Evolutionary conservation across 2,797 vertebrate genomes (phyloP).

Genomic region (Parauchenoglanis ngamensis): DNA sequence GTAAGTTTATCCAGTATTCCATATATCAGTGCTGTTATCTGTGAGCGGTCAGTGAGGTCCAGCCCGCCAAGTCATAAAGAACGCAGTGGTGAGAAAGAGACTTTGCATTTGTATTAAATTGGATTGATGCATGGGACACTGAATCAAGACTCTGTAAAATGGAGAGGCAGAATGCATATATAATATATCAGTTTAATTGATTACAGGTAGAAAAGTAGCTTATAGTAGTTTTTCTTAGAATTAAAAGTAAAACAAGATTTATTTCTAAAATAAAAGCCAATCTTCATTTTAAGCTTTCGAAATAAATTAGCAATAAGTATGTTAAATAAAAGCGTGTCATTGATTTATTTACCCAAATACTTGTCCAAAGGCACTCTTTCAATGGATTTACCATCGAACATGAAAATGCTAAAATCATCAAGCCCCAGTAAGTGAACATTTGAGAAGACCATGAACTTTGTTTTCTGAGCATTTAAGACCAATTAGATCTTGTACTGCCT

Average conservation of each 20-base stretch:
- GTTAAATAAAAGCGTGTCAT: not conserved
- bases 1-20: too few relatives aligned
- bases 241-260: not conserved
- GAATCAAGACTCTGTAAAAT: not conserved
- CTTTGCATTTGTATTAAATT: conserved; percentile 1
- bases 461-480: not conserved
- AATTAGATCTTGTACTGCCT: not conserved
- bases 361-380: not conserved
- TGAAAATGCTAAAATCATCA: not conserved
- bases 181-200: not conserved
- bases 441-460: not conserved
- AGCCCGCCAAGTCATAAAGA: not conserved
- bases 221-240: not conserved
- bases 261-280: conserved; percentile 1
- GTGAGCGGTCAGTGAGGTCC: not conserved
- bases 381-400: not conserved
- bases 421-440: not conserved
- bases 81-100: not conserved
- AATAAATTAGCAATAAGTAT: not conserved
- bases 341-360: not conserved
- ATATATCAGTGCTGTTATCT: not conserved
- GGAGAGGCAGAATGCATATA: not conserved
- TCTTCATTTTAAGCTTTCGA: not conserved
- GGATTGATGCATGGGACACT: not conserved
- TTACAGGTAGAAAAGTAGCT: not conserved